Conservation (phyloP, 2,113 vertebrate genomes). For the Catharus fuscescens region DNA sequence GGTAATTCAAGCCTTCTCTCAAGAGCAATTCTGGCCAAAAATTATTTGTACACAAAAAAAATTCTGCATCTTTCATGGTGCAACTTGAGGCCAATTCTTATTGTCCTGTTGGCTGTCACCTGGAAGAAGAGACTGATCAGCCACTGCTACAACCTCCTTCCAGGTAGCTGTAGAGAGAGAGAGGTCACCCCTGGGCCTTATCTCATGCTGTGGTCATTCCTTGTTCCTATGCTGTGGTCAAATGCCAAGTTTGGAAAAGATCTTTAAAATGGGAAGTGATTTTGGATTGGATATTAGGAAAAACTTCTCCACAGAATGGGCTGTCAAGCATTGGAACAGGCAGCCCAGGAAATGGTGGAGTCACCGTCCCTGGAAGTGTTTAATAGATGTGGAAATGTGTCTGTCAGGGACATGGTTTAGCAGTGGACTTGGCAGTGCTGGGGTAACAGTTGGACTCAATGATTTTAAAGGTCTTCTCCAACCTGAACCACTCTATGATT, state of each 20-base stretch:
- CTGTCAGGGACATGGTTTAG: neutral
- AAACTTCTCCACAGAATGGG: neutral
- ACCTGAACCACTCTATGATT: neutral
- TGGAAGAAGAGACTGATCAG: neutral
- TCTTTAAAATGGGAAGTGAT: neutral
- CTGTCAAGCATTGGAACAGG: neutral
- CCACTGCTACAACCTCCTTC: neutral
- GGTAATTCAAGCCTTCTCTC: neutral
- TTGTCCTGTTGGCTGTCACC: neutral
- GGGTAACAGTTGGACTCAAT: neutral
- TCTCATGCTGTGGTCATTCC: neutral
- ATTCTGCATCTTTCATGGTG: neutral
- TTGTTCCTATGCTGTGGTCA: neutral
- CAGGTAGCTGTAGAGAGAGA: neutral
- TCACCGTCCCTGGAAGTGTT: neutral
- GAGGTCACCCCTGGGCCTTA: neutral
- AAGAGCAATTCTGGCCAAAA: neutral
- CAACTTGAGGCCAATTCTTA: neutral
- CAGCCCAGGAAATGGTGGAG: neutral
- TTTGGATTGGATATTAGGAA: neutral
- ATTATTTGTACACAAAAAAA: neutral
- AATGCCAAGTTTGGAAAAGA: neutral
- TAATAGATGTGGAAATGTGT: neutral
- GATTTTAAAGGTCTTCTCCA: neutral
- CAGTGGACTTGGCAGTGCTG: neutral